A percentile compares a stretch with the other conserved stretches of the same genome.
Conservation (phyloP, 2,888 invertebrate species). For the Microplitis manilae region DNA sequence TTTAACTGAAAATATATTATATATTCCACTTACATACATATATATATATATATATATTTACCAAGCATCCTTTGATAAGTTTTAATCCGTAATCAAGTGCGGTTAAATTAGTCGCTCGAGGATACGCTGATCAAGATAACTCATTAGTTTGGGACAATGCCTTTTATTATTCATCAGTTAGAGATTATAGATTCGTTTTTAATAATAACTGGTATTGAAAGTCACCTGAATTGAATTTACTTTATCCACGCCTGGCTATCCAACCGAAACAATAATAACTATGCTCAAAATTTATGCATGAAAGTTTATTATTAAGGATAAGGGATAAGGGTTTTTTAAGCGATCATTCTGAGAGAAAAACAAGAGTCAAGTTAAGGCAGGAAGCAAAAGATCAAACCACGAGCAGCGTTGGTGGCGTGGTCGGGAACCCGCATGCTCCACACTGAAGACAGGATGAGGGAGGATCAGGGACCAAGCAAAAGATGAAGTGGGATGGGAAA, state of each 20-base stretch:
- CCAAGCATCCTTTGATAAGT: not conserved
- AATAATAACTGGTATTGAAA: too few species aligned
- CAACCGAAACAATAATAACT: not conserved
- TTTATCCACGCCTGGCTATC: too few species aligned
- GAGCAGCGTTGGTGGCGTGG: conserved; percentile 52
- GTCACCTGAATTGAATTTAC: too few species aligned
- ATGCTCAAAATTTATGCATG: not conserved
- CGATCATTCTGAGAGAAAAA: conserved; percentile 17
- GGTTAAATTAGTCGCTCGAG: not conserved
- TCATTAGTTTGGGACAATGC: not conserved
- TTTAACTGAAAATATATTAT: not conserved
- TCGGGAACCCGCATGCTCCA: conserved; percentile 56
- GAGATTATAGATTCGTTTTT: too few species aligned
- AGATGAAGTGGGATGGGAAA: not conserved
- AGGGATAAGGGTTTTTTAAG: conserved; percentile 34
- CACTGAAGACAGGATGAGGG: conserved; percentile 33
- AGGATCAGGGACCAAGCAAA: conserved; percentile 5
- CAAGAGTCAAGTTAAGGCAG: conserved; percentile 15
- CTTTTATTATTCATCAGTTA: too few species aligned
- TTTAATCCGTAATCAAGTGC: not conserved
- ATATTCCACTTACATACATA: not conserved
- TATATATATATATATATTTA: too few species aligned
- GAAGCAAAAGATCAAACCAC: conserved; percentile 60
- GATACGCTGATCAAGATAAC: not conserved
- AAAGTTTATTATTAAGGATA: not conserved